These are phyloP conservation scores for Typhlichthys eigenmanni DNA, from an alignment of 2,797 vertebrate species.

Conservation along the genomic window DNA sequence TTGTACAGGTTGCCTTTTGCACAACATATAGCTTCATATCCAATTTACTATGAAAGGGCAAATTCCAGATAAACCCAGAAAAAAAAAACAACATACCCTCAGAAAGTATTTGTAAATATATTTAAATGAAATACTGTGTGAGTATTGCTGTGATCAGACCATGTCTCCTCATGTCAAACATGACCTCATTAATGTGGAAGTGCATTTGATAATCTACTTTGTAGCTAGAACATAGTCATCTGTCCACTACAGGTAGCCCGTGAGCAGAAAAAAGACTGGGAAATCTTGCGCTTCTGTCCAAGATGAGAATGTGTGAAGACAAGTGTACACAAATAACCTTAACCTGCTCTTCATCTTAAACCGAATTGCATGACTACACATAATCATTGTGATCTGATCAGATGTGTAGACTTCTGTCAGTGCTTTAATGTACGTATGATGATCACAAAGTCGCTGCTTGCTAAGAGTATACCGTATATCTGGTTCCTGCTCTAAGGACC, in stretches of 20 bases:
- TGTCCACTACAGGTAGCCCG: too few relatives aligned
- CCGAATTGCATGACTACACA: slow-evolving; percentile 56
- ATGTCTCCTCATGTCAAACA: background rate
- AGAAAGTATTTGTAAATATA: too few relatives aligned
- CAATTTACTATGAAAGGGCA: too few relatives aligned
- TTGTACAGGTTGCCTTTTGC: background rate
- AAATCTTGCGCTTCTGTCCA: background rate
- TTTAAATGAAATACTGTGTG: too few relatives aligned
- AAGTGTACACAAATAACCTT: slow-evolving; percentile 14
- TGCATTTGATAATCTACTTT: slow-evolving; percentile 4
- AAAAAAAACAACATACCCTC: too few relatives aligned
- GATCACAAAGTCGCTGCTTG: slow-evolving; percentile 27
- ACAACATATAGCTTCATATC: background rate
- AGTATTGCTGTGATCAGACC: background rate
- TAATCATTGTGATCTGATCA: slow-evolving; percentile 58
- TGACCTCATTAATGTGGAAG: background rate
- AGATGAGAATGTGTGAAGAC: slow-evolving; percentile 2
- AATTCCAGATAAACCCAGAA: too few relatives aligned
- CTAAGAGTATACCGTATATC: slow-evolving; percentile 6
- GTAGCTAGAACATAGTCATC: background rate
- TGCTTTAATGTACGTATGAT: slow-evolving; percentile 18
- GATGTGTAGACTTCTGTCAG: slow-evolving; percentile 35
- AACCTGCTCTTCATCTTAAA: slow-evolving; percentile 24
- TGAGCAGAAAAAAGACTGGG: too few relatives aligned
- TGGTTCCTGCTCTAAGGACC: slow-evolving; percentile 29